Conservation (phyloP, 1,140 invertebrate genomes). For the Drosophila setifemur region DNA sequence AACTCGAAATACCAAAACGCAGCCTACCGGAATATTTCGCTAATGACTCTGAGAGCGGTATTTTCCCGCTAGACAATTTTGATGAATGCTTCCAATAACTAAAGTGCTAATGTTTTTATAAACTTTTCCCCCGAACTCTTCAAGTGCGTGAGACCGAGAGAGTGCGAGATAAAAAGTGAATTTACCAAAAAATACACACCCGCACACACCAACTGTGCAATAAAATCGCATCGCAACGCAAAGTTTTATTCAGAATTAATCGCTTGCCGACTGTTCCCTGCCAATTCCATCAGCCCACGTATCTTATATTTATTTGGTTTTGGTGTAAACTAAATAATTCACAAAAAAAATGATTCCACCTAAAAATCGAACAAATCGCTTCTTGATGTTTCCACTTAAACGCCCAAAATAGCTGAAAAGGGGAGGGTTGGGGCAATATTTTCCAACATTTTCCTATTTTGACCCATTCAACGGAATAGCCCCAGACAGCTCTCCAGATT, state of each 20-base stretch:
- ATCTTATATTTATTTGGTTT: conserved; percentile 42
- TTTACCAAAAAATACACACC: conserved; percentile 23
- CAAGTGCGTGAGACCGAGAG: background rate
- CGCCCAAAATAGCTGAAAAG: conserved; percentile 41
- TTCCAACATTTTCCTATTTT: conserved; percentile 5
- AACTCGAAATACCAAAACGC: conserved; percentile 15
- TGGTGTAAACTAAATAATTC: conserved; percentile 35
- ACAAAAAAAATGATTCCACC: conserved; percentile 36
- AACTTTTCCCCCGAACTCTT: conserved; percentile 56
- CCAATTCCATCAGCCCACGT: conserved; percentile 3
- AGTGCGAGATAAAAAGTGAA: conserved; percentile 2
- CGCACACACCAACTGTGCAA: conserved; percentile 44
- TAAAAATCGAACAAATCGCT: conserved; percentile 38
- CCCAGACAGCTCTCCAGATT: conserved; percentile 24
- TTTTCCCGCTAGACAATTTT: conserved; percentile 42
- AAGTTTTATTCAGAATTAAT: conserved; percentile 53
- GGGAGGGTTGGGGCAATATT: background rate
- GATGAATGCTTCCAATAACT: conserved; percentile 9
- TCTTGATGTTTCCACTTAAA: conserved; percentile 43
- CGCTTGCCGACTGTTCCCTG: background rate
- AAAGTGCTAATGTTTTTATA: conserved; percentile 50
- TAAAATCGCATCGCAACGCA: conserved; percentile 62
- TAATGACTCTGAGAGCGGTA: conserved; percentile 37
- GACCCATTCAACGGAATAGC: conserved; percentile 38
- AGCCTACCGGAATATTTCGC: conserved; percentile 8